Evolutionary conservation across 1,140 invertebrate species (phyloP).

Genomic region (Scaptomyza montana): DNA sequence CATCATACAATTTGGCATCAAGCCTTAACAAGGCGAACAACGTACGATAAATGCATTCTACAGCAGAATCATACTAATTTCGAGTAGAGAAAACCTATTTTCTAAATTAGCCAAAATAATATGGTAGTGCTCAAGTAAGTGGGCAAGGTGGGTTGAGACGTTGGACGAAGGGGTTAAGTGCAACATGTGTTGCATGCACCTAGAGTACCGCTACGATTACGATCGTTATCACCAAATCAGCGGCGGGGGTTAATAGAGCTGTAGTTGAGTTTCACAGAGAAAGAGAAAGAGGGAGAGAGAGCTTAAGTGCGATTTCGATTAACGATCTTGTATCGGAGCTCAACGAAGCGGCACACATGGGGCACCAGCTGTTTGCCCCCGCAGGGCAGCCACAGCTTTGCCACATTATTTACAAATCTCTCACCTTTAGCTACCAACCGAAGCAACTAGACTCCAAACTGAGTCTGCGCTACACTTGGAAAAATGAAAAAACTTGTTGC

Average conservation of each 20-base stretch:
- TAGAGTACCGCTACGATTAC: conserved; percentile 70
- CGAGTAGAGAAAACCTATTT: conserved; percentile 57
- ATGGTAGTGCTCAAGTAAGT: conserved; percentile 31
- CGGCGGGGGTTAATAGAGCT: conserved; percentile 74
- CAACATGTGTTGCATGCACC: conserved; percentile 78
- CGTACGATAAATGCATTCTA: conserved; percentile 50
- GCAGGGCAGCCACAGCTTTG: conserved; percentile 30
- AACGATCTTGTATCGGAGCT: conserved; percentile 30
- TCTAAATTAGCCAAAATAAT: conserved; percentile 77
- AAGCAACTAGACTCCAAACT: conserved; percentile 4
- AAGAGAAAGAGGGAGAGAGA: background rate
- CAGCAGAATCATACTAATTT: conserved; percentile 65
- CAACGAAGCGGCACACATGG: conserved; percentile 60
- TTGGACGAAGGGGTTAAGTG: conserved; percentile 26
- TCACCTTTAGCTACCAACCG: conserved; percentile 64
- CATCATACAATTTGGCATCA: conserved; percentile 26
- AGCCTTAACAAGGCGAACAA: conserved; percentile 55
- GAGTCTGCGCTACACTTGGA: background rate
- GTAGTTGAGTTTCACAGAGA: conserved; percentile 31
- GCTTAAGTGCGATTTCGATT: conserved; percentile 47
- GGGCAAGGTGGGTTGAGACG: background rate
- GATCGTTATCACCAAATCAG: conserved; percentile 83
- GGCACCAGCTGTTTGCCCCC: conserved; percentile 28
- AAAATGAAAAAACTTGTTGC: background rate
- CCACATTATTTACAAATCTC: conserved; percentile 77